phyloP scores from a whole-genome alignment of 2,113 vertebrate species.

The Lampris megalopsis region DNA sequence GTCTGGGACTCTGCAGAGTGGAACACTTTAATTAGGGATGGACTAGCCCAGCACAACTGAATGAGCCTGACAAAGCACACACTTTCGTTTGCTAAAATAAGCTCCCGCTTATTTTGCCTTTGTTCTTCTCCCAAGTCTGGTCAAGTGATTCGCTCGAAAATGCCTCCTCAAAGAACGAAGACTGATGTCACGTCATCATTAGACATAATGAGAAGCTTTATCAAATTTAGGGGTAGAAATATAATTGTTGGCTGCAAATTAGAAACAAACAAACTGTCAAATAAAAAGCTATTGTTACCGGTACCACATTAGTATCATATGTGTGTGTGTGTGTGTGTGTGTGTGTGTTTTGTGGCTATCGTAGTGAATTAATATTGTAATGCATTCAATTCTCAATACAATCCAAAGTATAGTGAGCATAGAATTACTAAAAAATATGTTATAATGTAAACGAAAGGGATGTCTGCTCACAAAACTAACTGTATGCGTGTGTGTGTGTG shows the following conservation, averaged over 20 bases:
- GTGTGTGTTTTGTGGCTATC: no score
- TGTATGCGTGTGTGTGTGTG: no score
- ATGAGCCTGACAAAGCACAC: slow-evolving; percentile 72
- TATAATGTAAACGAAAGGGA: no score
- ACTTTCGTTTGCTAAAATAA: slow-evolving; percentile 70
- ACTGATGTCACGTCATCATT: slow-evolving; percentile 51
- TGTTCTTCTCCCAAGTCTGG: slow-evolving; percentile 59
- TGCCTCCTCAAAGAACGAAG: slow-evolving; percentile 19
- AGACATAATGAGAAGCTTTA: slow-evolving; percentile 44
- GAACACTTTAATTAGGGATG: slow-evolving; percentile 83
- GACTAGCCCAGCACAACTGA: slow-evolving; percentile 71
- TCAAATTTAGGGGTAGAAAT: slow-evolving; percentile 38
- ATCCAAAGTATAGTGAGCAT: no score
- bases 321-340: no score
- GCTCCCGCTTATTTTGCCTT: slow-evolving; percentile 52
- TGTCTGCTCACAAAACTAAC: no score
- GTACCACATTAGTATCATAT: slow-evolving; percentile 18
- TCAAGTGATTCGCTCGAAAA: slow-evolving; percentile 45
- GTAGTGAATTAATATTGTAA: no score
- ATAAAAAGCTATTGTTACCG: slow-evolving; percentile 33
- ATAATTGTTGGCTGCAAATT: slow-evolving; percentile 18
- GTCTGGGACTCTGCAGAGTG: slow-evolving; percentile 71
- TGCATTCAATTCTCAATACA: no score
- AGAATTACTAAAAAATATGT: no score
- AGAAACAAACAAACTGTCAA: neutral